A percentile compares a stretch with the other conserved stretches of the same genome.
Conservation (phyloP, 2,113 vertebrate genomes). For the Xenopus tropicalis region DNA sequence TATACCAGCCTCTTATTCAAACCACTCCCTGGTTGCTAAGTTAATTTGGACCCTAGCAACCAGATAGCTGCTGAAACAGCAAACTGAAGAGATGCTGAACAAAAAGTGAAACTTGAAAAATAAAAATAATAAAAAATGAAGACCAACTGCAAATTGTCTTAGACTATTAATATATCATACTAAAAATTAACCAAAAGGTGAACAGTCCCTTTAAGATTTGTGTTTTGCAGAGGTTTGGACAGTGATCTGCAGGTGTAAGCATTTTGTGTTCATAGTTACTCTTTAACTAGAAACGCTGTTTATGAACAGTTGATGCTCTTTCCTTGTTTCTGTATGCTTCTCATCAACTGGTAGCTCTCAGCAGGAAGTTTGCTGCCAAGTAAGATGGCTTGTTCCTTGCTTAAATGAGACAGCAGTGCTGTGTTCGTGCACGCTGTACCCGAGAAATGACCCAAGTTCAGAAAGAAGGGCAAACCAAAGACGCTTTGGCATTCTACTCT, state of each 20-base stretch:
- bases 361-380: constrained; percentile 29
- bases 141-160: too few relatives aligned
- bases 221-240: constrained; percentile 37
- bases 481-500: constrained; percentile 45
- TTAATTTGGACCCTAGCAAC: too few relatives aligned
- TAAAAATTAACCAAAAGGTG: too few relatives aligned
- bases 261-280: constrained; percentile 44
- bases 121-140: too few relatives aligned
- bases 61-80: too few relatives aligned
- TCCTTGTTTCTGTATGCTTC: constrained; percentile 28
- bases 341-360: constrained; percentile 21
- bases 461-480: constrained; percentile 34
- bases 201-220: neutral
- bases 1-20: too few relatives aligned
- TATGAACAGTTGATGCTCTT: constrained; percentile 50
- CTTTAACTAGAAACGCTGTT: constrained; percentile 52
- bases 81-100: too few relatives aligned
- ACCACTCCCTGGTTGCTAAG: too few relatives aligned
- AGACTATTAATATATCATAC: too few relatives aligned
- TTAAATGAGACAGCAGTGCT: constrained; percentile 21
- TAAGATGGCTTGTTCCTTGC: constrained; percentile 13
- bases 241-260: constrained; percentile 47
- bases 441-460: constrained; percentile 39
- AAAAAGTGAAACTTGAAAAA: too few relatives aligned
- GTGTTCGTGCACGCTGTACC: constrained; percentile 38